These are phyloP conservation scores for Lanius ludovicianus DNA, from an alignment of 2,113 vertebrate species.

Conservation along the genomic window DNA sequence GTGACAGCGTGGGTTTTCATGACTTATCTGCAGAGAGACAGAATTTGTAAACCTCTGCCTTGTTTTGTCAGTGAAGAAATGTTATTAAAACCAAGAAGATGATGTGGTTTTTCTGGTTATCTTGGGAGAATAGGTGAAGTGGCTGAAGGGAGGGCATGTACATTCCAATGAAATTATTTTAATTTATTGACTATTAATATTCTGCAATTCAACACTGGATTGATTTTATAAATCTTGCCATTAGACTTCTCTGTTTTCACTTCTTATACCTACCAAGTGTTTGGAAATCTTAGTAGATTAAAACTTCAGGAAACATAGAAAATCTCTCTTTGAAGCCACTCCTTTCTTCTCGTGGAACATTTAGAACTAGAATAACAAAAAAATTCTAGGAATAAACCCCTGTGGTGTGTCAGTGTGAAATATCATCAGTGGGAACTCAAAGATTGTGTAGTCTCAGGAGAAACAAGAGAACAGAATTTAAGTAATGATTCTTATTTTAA, in stretches of 20 bases:
- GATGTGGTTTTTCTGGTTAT: not conserved
- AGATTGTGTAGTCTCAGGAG: not conserved
- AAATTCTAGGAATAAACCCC: not conserved
- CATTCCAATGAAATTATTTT: not conserved
- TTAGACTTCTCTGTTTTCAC: not conserved
- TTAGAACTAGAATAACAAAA: not conserved
- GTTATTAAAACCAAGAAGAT: not conserved
- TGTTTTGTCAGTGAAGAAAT: not conserved
- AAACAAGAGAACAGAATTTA: not conserved
- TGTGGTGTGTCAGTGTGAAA: not conserved
- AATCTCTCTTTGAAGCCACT: not conserved
- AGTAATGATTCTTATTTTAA: conserved; percentile 24
- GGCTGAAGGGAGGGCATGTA: not conserved
- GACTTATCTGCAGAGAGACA: not conserved
- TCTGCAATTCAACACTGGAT: not conserved
- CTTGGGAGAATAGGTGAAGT: not conserved
- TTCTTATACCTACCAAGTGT: not conserved
- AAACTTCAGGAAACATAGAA: not conserved
- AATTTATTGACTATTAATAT: not conserved
- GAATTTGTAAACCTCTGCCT: not conserved
- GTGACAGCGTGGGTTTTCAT: not conserved
- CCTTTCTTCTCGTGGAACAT: not conserved
- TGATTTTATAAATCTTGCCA: not conserved
- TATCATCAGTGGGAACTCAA: not conserved
- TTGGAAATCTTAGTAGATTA: not conserved